Percentiles rank a stretch among this genome's conserved stretches.
Evolutionary conservation across 2,888 invertebrate genomes (phyloP).

Genomic region (Exephanes ischioxanthus): DNA sequence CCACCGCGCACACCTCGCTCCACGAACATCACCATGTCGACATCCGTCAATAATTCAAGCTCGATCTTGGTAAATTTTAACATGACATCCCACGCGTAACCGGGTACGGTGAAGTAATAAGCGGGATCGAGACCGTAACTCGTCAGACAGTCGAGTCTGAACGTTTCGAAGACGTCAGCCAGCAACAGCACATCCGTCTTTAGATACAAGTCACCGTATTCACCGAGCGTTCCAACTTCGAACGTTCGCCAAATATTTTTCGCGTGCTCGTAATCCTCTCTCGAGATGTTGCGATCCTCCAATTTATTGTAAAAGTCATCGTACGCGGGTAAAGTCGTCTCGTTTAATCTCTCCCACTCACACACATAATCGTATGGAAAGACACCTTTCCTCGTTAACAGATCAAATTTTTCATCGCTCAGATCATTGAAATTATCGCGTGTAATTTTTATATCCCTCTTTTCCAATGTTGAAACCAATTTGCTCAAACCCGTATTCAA

Average conservation of each 20-base stretch:
- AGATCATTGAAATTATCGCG: no score
- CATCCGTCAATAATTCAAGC: constrained; percentile 75
- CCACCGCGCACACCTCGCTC: constrained; percentile 70
- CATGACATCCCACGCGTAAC: constrained; percentile 66
- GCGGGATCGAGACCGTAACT: constrained; percentile 78
- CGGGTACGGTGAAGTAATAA: constrained; percentile 11
- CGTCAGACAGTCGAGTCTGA: constrained; percentile 72
- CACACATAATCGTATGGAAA: constrained; percentile 79
- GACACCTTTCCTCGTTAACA: constrained; percentile 74
- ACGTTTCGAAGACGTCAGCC: constrained; percentile 74
- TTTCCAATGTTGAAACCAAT: constrained; percentile 68
- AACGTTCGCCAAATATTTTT: constrained; percentile 74
- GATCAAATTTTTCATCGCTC: constrained; percentile 42
- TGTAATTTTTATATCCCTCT: background rate
- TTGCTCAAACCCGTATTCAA: constrained; percentile 72
- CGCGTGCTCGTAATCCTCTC: constrained; percentile 20
- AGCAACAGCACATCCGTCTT: background rate
- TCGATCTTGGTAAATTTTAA: constrained; percentile 65
- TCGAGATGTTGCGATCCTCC: constrained; percentile 42
- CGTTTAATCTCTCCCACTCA: constrained; percentile 47
- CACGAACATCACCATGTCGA: constrained; percentile 76
- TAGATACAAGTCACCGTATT: no score
- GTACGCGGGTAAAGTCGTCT: constrained; percentile 49
- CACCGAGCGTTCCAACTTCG: constrained; percentile 69
- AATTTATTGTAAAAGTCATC: constrained; percentile 71